A percentile compares a stretch with the other conserved stretches of the same genome.
phyloP scores from a whole-genome alignment of 2,113 vertebrate genomes.

The Phalacrocorax aristotelis region DNA sequence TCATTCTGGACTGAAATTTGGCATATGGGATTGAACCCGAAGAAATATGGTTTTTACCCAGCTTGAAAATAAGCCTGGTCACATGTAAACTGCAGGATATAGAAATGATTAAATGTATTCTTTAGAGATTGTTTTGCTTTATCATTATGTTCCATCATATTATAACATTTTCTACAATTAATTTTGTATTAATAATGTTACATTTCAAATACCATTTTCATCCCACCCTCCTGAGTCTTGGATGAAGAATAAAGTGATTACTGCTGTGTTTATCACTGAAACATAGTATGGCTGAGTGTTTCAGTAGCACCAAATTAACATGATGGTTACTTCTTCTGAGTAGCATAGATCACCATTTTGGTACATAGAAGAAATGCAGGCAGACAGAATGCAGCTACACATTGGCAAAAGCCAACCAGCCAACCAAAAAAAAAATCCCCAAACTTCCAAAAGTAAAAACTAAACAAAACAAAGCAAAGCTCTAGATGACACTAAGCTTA shows the following conservation, averaged over 20 bases:
- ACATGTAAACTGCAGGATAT: neutral
- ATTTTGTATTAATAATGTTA: neutral
- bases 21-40: neutral
- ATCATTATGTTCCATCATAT: neutral
- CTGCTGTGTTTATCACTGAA: neutral
- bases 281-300: neutral
- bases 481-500: neutral
- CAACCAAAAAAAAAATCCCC: neutral
- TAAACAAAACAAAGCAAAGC: neutral
- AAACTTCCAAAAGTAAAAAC: neutral
- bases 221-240: neutral
- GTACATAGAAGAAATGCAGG: neutral
- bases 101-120: neutral
- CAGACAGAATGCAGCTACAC: neutral
- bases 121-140: neutral
- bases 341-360: neutral
- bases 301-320: neutral
- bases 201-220: neutral
- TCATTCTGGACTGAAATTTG: slow-evolving; percentile 48
- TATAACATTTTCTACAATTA: neutral
- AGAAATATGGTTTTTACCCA: neutral
- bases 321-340: neutral
- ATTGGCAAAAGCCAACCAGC: neutral
- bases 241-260: neutral
- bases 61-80: neutral